These are phyloP conservation scores for Drosophila rubida DNA, from an alignment of 2,888 invertebrate species.

Conservation along the genomic window DNA sequence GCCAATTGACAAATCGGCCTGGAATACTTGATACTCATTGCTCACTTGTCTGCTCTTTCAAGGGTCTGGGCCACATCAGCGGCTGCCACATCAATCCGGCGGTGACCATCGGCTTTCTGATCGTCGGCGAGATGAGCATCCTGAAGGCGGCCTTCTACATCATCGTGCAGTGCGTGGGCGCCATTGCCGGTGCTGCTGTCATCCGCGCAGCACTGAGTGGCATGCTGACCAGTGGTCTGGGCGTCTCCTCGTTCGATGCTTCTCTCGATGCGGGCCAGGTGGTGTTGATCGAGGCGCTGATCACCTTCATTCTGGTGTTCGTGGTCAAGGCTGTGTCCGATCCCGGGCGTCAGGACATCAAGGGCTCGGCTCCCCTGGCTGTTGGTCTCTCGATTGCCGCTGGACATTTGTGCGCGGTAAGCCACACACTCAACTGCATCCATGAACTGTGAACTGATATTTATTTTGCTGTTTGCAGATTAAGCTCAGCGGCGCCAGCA, in stretches of 20 bases:
- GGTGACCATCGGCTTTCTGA: slow-evolving; percentile 92
- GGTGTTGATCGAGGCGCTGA: slow-evolving; percentile 92
- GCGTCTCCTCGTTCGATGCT: slow-evolving; percentile 88
- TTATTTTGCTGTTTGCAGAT: slow-evolving; percentile 86
- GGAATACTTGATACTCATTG: background rate
- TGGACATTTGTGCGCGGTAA: slow-evolving; percentile 94
- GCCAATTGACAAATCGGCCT: background rate
- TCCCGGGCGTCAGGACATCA: slow-evolving; percentile 90
- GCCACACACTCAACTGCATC: slow-evolving; percentile 77
- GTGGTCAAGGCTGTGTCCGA: slow-evolving; percentile 95
- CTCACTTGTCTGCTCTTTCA: slow-evolving; percentile 65
- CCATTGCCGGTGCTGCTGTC: slow-evolving; percentile 91
- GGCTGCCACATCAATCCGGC: slow-evolving; percentile 98
- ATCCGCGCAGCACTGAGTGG: slow-evolving; percentile 88
- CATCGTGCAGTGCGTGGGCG: slow-evolving; percentile 92
- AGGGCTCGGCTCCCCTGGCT: slow-evolving; percentile 93
- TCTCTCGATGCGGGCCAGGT: slow-evolving; percentile 90
- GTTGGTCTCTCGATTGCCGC: slow-evolving; percentile 94
- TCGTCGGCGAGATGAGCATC: slow-evolving; percentile 92
- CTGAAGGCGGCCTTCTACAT: slow-evolving; percentile 92
- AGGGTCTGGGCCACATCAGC: slow-evolving; percentile 94
- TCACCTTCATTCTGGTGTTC: slow-evolving; percentile 94
- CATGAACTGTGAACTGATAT: background rate
- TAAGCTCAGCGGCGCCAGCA: slow-evolving; percentile 93
- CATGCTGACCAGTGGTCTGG: slow-evolving; percentile 86